These are phyloP conservation scores for Euclidia mi DNA, from an alignment of 2,888 invertebrate species.

Conservation along the genomic window DNA sequence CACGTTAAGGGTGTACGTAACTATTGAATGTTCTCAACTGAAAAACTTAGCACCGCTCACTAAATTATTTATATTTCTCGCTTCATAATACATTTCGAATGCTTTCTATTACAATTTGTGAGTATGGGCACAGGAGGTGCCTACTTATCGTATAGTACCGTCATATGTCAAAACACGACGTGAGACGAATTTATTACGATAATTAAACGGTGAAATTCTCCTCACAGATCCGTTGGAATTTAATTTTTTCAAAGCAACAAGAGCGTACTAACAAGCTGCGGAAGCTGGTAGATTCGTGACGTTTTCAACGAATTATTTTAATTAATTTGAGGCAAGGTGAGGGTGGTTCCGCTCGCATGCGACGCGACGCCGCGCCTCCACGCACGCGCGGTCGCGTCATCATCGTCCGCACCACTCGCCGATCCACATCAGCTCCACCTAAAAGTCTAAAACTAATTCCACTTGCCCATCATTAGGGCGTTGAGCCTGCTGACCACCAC, in stretches of 20 bases:
- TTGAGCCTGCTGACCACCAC: slow-evolving; percentile 54
- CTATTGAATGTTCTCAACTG: slow-evolving; percentile 36
- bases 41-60: slow-evolving; percentile 21
- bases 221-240: slow-evolving; percentile 54
- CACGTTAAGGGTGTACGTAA: slow-evolving; percentile 43
- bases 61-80: slow-evolving; percentile 18
- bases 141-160: slow-evolving; percentile 41
- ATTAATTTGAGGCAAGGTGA: slow-evolving; percentile 68
- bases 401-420: slow-evolving; percentile 32
- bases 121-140: slow-evolving; percentile 18
- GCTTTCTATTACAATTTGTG: slow-evolving; percentile 15
- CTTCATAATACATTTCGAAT: slow-evolving; percentile 7
- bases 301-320: slow-evolving; percentile 72
- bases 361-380: too few relatives aligned
- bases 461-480: slow-evolving; percentile 52
- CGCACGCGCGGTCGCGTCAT: too few relatives aligned
- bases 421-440: slow-evolving; percentile 26
- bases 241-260: slow-evolving; percentile 66
- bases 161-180: slow-evolving; percentile 60
- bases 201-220: slow-evolving; percentile 52
- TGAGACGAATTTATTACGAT: slow-evolving; percentile 57
- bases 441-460: slow-evolving; percentile 70
- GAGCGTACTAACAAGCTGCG: slow-evolving; percentile 68
- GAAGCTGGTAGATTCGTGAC: slow-evolving; percentile 66
- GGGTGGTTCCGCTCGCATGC: slow-evolving; percentile 44